Evolutionary conservation across 2,888 invertebrate species (phyloP).

Genomic region (Ceratothoa steindachneri): DNA sequence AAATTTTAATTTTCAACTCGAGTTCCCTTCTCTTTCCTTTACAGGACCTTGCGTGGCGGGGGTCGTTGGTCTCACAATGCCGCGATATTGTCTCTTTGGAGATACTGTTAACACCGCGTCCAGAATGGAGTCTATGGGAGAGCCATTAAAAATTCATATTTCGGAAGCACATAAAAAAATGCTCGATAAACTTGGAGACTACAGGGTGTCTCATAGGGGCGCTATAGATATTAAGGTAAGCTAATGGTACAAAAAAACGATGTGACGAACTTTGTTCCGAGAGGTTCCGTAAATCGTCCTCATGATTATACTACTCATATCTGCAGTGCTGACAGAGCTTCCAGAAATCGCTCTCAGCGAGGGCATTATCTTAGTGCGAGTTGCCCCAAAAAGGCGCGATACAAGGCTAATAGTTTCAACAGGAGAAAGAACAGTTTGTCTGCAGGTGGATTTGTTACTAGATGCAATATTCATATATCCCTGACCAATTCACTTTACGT

Average conservation of each 20-base stretch:
- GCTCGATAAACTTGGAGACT: slow-evolving; percentile 25
- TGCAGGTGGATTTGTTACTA: too few relatives aligned
- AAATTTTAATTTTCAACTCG: too few relatives aligned
- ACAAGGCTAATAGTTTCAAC: too few relatives aligned
- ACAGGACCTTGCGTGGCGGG: slow-evolving; percentile 35
- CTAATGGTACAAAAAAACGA: not conserved
- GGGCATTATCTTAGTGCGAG: too few relatives aligned
- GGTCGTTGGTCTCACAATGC: slow-evolving; percentile 35
- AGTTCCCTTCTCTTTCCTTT: not conserved
- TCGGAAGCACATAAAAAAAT: slow-evolving; percentile 27
- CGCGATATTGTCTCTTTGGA: slow-evolving; percentile 38
- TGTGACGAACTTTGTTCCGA: not conserved
- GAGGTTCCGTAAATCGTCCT: too few relatives aligned
- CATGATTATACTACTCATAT: too few relatives aligned
- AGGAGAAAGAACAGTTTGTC: too few relatives aligned
- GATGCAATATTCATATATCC: too few relatives aligned
- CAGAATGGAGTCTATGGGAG: slow-evolving; percentile 37
- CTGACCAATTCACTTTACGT: too few relatives aligned
- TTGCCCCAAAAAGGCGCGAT: too few relatives aligned
- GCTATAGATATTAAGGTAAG: slow-evolving; percentile 29
- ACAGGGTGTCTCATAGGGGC: slow-evolving; percentile 17
- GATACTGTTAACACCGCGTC: slow-evolving; percentile 36
- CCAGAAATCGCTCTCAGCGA: too few relatives aligned
- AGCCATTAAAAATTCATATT: slow-evolving; percentile 27
- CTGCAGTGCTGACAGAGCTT: too few relatives aligned